phyloP scores from a whole-genome alignment of 2,888 invertebrate species.

The Phaonia tiefii region DNA sequence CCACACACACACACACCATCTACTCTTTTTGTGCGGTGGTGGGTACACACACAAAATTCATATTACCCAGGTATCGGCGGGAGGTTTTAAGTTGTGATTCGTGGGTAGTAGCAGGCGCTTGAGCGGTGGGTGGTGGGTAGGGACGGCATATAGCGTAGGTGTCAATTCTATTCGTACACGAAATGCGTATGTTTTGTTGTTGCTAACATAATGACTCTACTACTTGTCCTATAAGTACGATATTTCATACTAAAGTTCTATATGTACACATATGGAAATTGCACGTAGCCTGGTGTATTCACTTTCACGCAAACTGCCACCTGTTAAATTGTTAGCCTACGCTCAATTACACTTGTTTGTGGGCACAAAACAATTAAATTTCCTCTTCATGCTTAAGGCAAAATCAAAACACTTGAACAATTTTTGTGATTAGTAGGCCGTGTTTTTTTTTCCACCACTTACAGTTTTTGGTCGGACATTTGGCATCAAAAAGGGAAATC shows the following conservation, averaged over 20 bases:
- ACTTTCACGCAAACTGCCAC: conserved; percentile 38
- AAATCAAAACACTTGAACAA: no score
- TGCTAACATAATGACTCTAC: conserved; percentile 4
- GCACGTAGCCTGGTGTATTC: neutral
- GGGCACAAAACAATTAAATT: no score
- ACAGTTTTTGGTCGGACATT: conserved; percentile 90
- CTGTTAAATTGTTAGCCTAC: conserved; percentile 53
- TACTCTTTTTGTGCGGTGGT: no score
- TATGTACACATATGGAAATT: neutral
- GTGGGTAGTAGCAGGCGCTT: neutral
- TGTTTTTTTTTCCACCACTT: conserved; percentile 68
- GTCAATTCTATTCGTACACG: neutral
- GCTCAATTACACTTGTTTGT: no score
- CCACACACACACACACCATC: no score
- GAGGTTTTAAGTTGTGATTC: no score
- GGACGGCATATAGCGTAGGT: neutral
- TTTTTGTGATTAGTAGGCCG: no score
- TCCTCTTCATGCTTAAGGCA: no score
- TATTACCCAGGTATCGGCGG: no score
- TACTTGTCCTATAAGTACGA: neutral
- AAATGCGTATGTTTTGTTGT: neutral
- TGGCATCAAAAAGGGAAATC: conserved; percentile 90
- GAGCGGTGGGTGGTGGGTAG: neutral
- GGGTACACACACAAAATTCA: no score
- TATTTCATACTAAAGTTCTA: neutral